These are phyloP conservation scores for Bradysia coprophila DNA, from an alignment of 1,140 invertebrate genomes.

Conservation along the genomic window DNA sequence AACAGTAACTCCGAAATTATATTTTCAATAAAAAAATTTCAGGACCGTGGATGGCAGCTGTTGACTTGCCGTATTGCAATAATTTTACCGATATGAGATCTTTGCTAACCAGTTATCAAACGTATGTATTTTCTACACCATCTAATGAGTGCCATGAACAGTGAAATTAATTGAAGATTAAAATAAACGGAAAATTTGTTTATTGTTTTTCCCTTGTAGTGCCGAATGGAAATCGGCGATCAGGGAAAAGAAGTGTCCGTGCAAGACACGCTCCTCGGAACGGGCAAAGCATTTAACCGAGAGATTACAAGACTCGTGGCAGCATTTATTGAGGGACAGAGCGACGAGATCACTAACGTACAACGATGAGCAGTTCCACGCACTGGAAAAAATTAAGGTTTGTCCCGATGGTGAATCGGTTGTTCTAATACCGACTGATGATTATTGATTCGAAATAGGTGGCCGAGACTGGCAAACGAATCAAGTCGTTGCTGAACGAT, in stretches of 20 bases:
- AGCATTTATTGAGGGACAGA: conserved; percentile 71
- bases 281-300: conserved; percentile 56
- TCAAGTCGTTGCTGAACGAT: conserved; percentile 40
- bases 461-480: conserved; percentile 42
- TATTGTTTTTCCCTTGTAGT: conserved; percentile 6
- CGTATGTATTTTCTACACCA: conserved; percentile 13
- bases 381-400: conserved; percentile 61
- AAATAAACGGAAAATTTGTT: too few relatives aligned
- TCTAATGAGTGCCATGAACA: too few relatives aligned
- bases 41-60: conserved; percentile 36
- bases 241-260: conserved; percentile 42
- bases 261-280: conserved; percentile 40
- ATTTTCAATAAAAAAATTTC: too few relatives aligned
- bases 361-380: conserved; percentile 87
- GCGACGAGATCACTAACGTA: conserved; percentile 68
- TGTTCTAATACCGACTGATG: neutral
- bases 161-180: too few relatives aligned
- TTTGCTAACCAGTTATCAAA: conserved; percentile 27
- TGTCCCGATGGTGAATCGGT: neutral
- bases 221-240: conserved; percentile 57
- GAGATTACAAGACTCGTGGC: conserved; percentile 74
- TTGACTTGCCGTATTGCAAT: conserved; percentile 21
- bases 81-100: conserved; percentile 25
- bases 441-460: conserved; percentile 12
- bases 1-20: too few relatives aligned